Evolutionary conservation across 2,113 vertebrate species (phyloP).

Genomic region (Glaucomys volans): DNA sequence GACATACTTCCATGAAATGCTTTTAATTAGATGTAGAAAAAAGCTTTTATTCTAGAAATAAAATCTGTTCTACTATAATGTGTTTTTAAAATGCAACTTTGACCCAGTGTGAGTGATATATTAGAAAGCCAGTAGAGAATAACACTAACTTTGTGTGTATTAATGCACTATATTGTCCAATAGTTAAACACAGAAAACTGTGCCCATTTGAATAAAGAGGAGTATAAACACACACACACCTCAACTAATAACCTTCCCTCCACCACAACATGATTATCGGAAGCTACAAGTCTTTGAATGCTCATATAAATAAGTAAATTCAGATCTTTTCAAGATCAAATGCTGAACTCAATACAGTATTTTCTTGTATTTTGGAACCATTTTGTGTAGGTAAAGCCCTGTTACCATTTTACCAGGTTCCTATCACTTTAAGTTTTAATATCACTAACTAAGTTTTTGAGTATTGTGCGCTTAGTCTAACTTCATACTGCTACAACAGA

Average conservation of each 20-base stretch:
- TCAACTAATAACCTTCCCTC: not conserved
- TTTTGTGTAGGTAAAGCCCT: not conserved
- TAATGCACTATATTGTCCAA: not conserved
- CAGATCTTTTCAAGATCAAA: not conserved
- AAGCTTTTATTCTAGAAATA: not conserved
- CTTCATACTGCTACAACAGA: no score
- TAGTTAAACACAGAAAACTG: not conserved
- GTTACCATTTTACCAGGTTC: not conserved
- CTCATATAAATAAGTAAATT: not conserved
- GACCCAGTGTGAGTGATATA: not conserved
- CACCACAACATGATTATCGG: not conserved
- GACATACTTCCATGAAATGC: not conserved
- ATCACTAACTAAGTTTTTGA: not conserved
- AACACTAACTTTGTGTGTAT: not conserved
- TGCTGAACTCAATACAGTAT: not conserved
- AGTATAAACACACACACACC: no score
- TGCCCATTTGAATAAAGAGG: not conserved
- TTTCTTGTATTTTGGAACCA: not conserved
- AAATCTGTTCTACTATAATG: not conserved
- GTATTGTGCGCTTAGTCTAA: not conserved
- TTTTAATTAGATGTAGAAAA: not conserved
- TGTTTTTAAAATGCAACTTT: not conserved
- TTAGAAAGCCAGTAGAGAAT: not conserved
- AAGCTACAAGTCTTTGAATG: not conserved
- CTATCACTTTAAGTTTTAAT: not conserved